Percentiles rank a stretch among this genome's conserved stretches.
phyloP scores from a whole-genome alignment of 1,140 invertebrate species.

The Drosophila arizonae region DNA sequence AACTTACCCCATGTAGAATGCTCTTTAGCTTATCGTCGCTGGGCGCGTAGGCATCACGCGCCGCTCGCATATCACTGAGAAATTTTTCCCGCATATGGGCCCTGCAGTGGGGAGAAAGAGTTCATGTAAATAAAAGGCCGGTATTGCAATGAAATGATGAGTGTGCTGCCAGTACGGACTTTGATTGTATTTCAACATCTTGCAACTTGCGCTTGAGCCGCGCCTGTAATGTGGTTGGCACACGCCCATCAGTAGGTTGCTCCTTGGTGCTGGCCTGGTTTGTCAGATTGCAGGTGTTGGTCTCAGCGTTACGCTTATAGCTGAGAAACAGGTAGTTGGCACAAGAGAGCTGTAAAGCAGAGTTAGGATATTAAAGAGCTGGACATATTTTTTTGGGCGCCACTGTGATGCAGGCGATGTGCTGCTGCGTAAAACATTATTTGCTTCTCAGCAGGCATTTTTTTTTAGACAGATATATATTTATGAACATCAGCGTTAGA shows the following conservation, averaged over 20 bases:
- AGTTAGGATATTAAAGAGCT: too few relatives aligned
- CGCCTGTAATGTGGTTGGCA: slow-evolving; percentile 85
- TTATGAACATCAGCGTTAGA: too few relatives aligned
- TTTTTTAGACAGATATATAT: too few relatives aligned
- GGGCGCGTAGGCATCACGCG: slow-evolving; percentile 93
- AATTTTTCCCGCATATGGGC: slow-evolving; percentile 99
- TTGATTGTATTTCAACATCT: slow-evolving; percentile 97
- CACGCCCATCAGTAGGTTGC: slow-evolving; percentile 86
- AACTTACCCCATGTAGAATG: slow-evolving; percentile 87
- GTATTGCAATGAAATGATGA: not conserved
- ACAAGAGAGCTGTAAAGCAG: slow-evolving; percentile 90
- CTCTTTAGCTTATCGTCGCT: slow-evolving; percentile 90
- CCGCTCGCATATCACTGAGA: slow-evolving; percentile 95
- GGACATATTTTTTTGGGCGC: too few relatives aligned
- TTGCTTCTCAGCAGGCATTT: too few relatives aligned
- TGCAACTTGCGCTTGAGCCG: slow-evolving; percentile 93
- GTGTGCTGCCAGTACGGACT: slow-evolving; percentile 84
- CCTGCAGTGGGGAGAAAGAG: slow-evolving; percentile 84
- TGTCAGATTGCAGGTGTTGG: slow-evolving; percentile 89
- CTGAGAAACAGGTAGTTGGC: slow-evolving; percentile 94
- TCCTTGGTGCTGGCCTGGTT: slow-evolving; percentile 85
- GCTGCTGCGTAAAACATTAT: too few relatives aligned
- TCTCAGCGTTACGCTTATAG: slow-evolving; percentile 89
- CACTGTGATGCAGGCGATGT: too few relatives aligned
- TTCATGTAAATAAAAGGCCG: slow-evolving; percentile 1